phyloP scores from a whole-genome alignment of 2,888 invertebrate species.

The Steinernema carpocapsae region DNA sequence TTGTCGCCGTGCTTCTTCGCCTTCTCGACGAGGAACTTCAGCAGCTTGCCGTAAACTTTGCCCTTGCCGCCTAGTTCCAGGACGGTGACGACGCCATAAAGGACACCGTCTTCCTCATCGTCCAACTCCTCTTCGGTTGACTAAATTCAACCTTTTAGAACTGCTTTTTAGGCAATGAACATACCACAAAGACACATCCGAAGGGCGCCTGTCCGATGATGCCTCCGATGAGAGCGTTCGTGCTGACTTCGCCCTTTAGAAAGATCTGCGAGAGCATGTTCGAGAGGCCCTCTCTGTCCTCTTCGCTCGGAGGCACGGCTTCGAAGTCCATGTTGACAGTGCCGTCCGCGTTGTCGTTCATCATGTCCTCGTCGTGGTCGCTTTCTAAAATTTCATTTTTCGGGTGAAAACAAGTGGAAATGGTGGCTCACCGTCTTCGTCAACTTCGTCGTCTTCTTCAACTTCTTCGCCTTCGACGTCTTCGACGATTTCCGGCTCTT shows the following conservation, averaged over 20 bases:
- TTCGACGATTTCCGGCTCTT: conserved; percentile 4
- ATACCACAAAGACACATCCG: conserved; percentile 47
- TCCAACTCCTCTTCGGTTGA: conserved; percentile 49
- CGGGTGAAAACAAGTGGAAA: background rate
- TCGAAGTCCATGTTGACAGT: conserved; percentile 60
- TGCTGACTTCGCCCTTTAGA: conserved; percentile 58
- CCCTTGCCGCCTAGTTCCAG: conserved; percentile 40
- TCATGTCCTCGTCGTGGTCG: conserved; percentile 57
- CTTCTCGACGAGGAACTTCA: conserved; percentile 34
- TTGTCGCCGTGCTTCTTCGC: conserved; percentile 54
- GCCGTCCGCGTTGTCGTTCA: conserved; percentile 43
- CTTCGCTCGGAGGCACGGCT: conserved; percentile 57
- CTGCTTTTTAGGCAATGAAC: background rate
- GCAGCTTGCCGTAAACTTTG: conserved; percentile 40
- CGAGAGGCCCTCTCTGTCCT: conserved; percentile 57
- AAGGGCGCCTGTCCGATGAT: conserved; percentile 55
- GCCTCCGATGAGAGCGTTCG: conserved; percentile 52
- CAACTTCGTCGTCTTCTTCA: conserved; percentile 2
- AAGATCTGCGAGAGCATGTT: conserved; percentile 66
- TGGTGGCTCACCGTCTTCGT: background rate
- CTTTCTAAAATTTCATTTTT: conserved; percentile 47
- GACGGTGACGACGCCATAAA: conserved; percentile 51
- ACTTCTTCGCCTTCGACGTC: background rate
- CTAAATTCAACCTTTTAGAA: background rate
- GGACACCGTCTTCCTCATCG: conserved; percentile 50